Base-by-base conservation (phyloP, 2,797 vertebrate species). In the Muscicapa comitata region DNA sequence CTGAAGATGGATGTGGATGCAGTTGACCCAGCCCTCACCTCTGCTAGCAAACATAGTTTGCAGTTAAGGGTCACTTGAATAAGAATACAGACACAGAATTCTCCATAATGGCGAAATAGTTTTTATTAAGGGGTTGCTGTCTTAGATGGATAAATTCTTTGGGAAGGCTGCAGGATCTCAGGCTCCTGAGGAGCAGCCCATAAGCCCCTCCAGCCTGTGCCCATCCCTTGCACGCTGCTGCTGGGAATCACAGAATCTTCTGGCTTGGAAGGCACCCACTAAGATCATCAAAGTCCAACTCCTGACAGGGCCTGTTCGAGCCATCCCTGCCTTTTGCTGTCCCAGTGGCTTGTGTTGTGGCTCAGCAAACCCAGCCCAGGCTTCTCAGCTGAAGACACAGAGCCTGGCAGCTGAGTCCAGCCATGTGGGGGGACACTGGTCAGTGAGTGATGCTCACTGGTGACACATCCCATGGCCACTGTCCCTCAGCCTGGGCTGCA, bases 381-480 rank as follows among this genome's bases (percentile, higher is more conserved):
- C 18, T 31, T 33, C 65, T 71, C 73, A 61, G 74, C 70, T 70
- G 2, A 67, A 16, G 28, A 12, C 47, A 17, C 2, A 5, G 38
- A 59, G 17, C 67, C 53, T 78, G 62, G 66, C 79, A 62, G 62
- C 73, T 18, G 51, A 7, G 4, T 33, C 43, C 0, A 57, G 70
- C 35, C 1, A 0, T 47, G 48, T 0, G 0, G 63, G 35, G 55
- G 18, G 13, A 53, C 24, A 0, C 12, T 0, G 9, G 35, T 24
- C 23, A 25, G 42, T 7, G 14, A 38, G 65, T 4, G 33, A 62
- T 43, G 82, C 78, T 93, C 68, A n/a, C 45, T 1, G 1, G 54
- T 51, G 50, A 59, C 2, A 5, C 28, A 53, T 66, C 31, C 85
- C 14, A 2, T 6, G 1, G 38, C 40, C 18, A 0, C 57, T 17